These are phyloP conservation scores for Datnioides undecimradiatus DNA, from an alignment of 2,113 vertebrate genomes.

Conservation along the genomic window DNA sequence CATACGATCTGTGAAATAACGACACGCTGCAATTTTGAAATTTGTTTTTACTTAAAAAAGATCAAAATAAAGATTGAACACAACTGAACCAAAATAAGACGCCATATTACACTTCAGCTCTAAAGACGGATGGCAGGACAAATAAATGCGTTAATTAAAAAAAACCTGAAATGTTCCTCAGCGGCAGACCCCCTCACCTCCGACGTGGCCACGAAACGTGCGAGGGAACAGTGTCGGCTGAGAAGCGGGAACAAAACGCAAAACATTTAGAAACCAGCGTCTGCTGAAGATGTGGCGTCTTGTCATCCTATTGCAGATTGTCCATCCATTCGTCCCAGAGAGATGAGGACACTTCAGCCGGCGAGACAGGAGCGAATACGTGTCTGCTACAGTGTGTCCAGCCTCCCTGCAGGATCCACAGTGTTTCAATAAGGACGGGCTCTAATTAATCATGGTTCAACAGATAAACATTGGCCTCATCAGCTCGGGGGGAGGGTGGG, in stretches of 20 bases:
- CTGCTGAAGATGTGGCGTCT: slow-evolving; percentile 36
- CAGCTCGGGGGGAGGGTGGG: slow-evolving; percentile 50
- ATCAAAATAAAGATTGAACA: slow-evolving; percentile 85
- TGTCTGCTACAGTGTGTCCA: slow-evolving; percentile 73
- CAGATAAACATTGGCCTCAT: slow-evolving; percentile 61
- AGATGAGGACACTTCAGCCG: slow-evolving; percentile 38
- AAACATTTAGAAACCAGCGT: background rate
- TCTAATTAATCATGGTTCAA: slow-evolving; percentile 62
- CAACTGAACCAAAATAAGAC: slow-evolving; percentile 77
- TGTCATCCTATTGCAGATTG: slow-evolving; percentile 44
- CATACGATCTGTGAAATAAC: slow-evolving; percentile 36
- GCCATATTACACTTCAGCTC: slow-evolving; percentile 72
- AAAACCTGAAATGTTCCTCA: slow-evolving; percentile 53
- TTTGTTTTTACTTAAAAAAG: slow-evolving; percentile 84
- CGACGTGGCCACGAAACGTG: slow-evolving; percentile 8
- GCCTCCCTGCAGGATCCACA: slow-evolving; percentile 75
- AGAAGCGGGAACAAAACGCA: slow-evolving; percentile 2
- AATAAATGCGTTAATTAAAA: slow-evolving; percentile 59
- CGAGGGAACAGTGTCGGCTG: background rate
- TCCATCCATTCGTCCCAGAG: slow-evolving; percentile 40
- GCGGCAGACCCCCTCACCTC: slow-evolving; percentile 1
- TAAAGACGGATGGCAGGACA: slow-evolving; percentile 70
- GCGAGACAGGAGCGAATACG: slow-evolving; percentile 38
- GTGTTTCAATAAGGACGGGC: slow-evolving; percentile 74
- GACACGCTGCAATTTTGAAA: slow-evolving; percentile 65